Percentiles rank a stretch among this genome's conserved stretches.
Evolutionary conservation across 2,888 invertebrate genomes (phyloP).

Genomic region (Pantelozetes paolii): DNA sequence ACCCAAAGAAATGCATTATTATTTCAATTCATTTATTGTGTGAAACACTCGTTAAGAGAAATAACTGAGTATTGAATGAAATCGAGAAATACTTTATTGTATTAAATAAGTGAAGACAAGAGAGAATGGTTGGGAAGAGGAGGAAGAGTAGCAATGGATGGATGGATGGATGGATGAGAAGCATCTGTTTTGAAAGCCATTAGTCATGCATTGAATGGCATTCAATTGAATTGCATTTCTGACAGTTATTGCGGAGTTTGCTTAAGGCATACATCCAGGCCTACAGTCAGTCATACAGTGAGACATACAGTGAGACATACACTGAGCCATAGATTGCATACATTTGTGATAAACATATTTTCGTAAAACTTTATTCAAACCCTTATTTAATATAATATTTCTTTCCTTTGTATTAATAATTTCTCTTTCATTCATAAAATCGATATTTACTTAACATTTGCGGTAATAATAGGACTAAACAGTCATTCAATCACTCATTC

Average conservation of each 20-base stretch:
- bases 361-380: too few relatives aligned
- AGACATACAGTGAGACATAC: too few relatives aligned
- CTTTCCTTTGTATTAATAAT: neutral
- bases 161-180: neutral
- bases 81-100: too few relatives aligned
- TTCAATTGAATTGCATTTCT: constrained; percentile 22
- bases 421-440: constrained; percentile 5
- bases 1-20: too few relatives aligned
- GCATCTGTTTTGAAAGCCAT: constrained; percentile 20
- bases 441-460: neutral
- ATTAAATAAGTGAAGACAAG: too few relatives aligned
- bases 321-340: too few relatives aligned
- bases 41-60: too few relatives aligned
- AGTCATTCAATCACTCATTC: too few relatives aligned
- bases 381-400: neutral
- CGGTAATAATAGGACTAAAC: too few relatives aligned
- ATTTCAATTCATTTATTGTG: too few relatives aligned
- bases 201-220: constrained; percentile 6
- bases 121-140: neutral
- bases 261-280: constrained; percentile 6
- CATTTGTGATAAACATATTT: constrained; percentile 23
- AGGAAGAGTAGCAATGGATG: neutral
- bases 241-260: constrained; percentile 5
- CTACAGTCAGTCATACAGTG: too few relatives aligned
- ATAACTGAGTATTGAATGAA: too few relatives aligned